Evolutionary conservation across 37 sponge, comb jelly and placozoan genomes (phyloP).

Genomic region (Beroe forskalii): DNA sequence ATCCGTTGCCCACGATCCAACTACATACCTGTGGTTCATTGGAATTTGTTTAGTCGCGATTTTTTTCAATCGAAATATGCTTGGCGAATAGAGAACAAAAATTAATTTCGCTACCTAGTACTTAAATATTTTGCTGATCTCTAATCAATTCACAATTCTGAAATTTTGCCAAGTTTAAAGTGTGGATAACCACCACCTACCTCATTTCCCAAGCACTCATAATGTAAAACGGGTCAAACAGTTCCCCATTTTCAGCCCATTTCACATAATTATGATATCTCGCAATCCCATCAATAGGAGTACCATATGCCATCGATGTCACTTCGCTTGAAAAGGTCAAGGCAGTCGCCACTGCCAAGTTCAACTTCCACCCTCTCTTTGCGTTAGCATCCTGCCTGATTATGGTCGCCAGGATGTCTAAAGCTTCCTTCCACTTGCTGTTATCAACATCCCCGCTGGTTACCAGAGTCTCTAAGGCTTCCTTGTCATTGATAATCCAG

Average conservation of each 20-base stretch:
- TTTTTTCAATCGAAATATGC: no score
- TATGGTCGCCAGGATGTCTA: not conserved
- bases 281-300: not conserved
- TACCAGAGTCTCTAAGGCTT: not conserved
- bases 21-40: no score
- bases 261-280: conserved; percentile 3
- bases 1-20: not conserved
- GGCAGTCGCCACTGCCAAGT: not conserved
- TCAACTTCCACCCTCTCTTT: not conserved
- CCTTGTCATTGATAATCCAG: not conserved
- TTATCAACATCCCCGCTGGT: conserved; percentile 1
- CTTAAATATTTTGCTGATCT: no score
- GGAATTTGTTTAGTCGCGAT: no score
- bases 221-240: not conserved
- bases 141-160: no score
- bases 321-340: not conserved
- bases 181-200: conserved; percentile 21
- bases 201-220: not conserved
- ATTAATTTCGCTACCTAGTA: no score
- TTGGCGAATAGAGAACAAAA: no score
- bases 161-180: no score
- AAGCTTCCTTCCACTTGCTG: not conserved
- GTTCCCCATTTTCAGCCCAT: not conserved
- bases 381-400: not conserved
- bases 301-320: not conserved